These are phyloP conservation scores for Lagopus muta DNA, from an alignment of 2,113 vertebrate species.

Conservation along the genomic window DNA sequence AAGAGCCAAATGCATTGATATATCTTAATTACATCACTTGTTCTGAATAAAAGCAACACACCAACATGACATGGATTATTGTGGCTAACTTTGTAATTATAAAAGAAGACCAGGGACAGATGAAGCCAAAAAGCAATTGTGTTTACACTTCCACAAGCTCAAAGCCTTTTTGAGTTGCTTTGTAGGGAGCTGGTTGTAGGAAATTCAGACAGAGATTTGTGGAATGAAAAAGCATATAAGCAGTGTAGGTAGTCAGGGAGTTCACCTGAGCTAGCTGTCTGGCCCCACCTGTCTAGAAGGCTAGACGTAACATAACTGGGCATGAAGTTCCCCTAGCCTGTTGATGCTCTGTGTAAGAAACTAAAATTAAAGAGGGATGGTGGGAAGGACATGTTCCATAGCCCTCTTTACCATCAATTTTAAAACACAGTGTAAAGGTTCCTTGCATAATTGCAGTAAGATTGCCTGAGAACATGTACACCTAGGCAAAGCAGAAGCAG, in stretches of 20 bases:
- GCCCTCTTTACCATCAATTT: not conserved
- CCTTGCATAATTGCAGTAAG: not conserved
- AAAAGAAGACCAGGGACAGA: not conserved
- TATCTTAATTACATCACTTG: constrained; percentile 25
- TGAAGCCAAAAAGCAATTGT: not conserved
- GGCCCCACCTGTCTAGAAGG: not conserved
- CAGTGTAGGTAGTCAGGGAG: accelerated
- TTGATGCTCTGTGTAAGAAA: not conserved
- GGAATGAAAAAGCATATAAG: not conserved
- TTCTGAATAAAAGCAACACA: constrained; percentile 27
- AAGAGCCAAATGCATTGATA: constrained; percentile 18
- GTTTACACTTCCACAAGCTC: not conserved
- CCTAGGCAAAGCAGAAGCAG: not conserved
- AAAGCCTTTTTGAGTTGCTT: not conserved
- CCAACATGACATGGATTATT: not conserved
- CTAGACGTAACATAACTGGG: not conserved
- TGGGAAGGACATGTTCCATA: not conserved
- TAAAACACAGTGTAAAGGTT: not conserved
- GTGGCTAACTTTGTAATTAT: not conserved
- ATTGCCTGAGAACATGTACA: not conserved
- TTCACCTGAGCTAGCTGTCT: not conserved
- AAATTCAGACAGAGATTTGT: not conserved
- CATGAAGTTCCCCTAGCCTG: not conserved
- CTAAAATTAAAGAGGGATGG: not conserved
- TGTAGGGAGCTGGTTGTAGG: not conserved